A percentile compares a stretch with the other conserved stretches of the same genome.
Conservation (phyloP, 2,888 invertebrate genomes). For the Petrophora chlorosata region DNA sequence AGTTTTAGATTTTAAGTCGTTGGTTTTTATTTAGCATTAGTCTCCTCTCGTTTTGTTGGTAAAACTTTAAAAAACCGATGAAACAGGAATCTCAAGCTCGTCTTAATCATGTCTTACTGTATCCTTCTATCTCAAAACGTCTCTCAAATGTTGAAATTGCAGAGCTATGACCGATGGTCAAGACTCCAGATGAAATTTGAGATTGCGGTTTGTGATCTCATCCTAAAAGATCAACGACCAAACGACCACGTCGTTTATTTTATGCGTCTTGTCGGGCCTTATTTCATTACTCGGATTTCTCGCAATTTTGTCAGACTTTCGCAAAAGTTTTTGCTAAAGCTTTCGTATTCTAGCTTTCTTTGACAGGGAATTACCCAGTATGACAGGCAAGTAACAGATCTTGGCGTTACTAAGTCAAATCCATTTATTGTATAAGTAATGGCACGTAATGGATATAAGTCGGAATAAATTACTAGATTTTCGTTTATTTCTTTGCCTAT, state of each 20-base stretch:
- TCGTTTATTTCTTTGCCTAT: too few species aligned
- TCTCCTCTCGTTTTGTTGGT: too few species aligned
- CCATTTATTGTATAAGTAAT: too few species aligned
- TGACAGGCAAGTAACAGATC: not conserved
- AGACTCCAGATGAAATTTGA: conserved; percentile 30
- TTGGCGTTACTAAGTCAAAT: too few species aligned
- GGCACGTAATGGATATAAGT: too few species aligned
- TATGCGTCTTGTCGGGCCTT: conserved; percentile 19
- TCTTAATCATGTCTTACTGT: conserved; percentile 3
- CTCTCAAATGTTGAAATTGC: conserved; percentile 9
- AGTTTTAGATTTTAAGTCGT: too few species aligned
- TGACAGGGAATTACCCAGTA: not conserved
- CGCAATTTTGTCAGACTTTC: conserved; percentile 7
- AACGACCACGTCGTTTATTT: conserved; percentile 27
- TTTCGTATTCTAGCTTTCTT: conserved; percentile 7
- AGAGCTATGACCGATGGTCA: conserved; percentile 11
- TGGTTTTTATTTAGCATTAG: too few species aligned
- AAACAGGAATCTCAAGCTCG: not conserved
- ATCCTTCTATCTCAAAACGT: too few species aligned
- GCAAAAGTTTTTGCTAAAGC: conserved; percentile 1
- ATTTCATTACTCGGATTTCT: conserved; percentile 22
- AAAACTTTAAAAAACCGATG: too few species aligned
- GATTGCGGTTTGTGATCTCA: conserved; percentile 29
- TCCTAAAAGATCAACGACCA: too few species aligned
- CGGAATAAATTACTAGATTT: too few species aligned